Evolutionary conservation across 2,797 vertebrate genomes (phyloP), one percentile per base, ranked within the genome.

Genomic region (Poecilia picta): DNA sequence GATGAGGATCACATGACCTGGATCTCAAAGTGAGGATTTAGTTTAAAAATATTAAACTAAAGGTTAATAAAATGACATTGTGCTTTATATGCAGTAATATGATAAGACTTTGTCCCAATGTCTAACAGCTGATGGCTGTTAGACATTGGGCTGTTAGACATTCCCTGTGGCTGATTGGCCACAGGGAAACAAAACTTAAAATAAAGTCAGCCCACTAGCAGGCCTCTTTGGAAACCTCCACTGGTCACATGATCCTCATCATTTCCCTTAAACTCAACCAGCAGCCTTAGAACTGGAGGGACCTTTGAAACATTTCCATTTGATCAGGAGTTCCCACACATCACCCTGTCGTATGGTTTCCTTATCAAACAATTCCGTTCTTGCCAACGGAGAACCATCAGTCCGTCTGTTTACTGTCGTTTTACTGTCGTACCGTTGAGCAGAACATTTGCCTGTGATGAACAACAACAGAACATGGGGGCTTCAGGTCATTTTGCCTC

Each of bases 391-490:
- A 12, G 76, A 74, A 45, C 39, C 23, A 39, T 46, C 23, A 25
- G 13, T 85, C 64, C 72, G 43, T 73, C 77, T 77, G 25, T 11
- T 78, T 64, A 71, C n/a, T 4, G 33, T 36, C 33, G 33, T 6
- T 83, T 85, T 75, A 79, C 33, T 28, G 71, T 86, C 51, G 73
- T 84, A 90, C 89, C 83, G 43, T 76, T 13, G 16, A 70, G 71
- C 53, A 74, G 55, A 57, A 64, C 15, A 25, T 57, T 39, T 5
- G 2, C 73, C 53, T 62, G 23, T 39, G 12, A 31, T 5, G 15
- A 31, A 33, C 64, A 49, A 25, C 16, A 55, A 59, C 5, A 6
- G 8, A n/a, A 13, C 41, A 45, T 43, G 66, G 25, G 4, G 23
- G 12, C 41, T 41, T 68, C 25, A 10, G 23, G 8, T 25, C 39